Evolutionary conservation across 1,140 invertebrate genomes (phyloP).

Genomic region (Cherax quadricarinatus): DNA sequence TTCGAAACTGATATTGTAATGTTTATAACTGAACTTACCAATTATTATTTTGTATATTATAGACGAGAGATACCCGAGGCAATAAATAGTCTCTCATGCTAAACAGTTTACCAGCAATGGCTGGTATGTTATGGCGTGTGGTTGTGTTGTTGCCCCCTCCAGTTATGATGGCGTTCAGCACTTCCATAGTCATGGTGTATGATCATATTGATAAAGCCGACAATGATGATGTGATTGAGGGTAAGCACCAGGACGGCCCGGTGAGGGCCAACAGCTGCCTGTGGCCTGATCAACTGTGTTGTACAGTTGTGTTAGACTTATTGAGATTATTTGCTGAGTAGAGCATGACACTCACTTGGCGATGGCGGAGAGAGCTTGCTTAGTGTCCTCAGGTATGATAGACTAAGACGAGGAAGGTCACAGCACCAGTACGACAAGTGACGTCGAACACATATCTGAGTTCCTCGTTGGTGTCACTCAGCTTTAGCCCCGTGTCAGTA

Average conservation of each 20-base stretch:
- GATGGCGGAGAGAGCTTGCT: background rate
- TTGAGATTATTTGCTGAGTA: too few species aligned
- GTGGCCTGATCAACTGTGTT: background rate
- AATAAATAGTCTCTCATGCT: background rate
- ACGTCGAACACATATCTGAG: background rate
- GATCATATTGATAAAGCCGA: constrained; percentile 58
- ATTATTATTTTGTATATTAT: background rate
- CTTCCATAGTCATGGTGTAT: constrained; percentile 49
- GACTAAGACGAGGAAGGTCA: background rate
- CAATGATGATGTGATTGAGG: constrained; percentile 57
- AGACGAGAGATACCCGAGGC: background rate
- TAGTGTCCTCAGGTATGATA: background rate
- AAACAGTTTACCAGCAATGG: background rate
- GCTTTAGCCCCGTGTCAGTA: background rate
- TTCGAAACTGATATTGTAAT: constrained; percentile 15
- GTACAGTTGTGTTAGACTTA: too few species aligned
- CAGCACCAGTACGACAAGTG: background rate
- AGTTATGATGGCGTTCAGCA: constrained; percentile 51
- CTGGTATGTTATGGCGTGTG: background rate
- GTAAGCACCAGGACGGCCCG: constrained; percentile 45
- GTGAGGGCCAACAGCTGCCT: background rate
- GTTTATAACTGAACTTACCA: background rate
- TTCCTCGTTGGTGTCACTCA: constrained; percentile 28
- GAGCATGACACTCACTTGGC: background rate
- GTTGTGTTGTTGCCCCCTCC: constrained; percentile 12